Conservation (phyloP, 2,113 vertebrate species). For the Tychaedon coryphoeus region DNA sequence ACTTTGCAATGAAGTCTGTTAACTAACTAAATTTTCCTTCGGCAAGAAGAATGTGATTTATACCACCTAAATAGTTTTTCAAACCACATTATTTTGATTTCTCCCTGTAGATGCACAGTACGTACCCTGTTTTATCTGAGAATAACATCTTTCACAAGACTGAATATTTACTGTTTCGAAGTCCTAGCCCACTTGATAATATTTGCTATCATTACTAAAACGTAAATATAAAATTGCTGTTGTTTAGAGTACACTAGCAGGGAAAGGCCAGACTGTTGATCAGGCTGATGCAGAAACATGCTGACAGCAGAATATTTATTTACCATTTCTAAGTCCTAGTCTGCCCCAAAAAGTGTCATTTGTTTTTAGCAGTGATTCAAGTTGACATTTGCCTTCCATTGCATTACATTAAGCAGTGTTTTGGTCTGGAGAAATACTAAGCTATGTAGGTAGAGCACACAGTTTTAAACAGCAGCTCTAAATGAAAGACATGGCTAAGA, state of each 20-base stretch:
- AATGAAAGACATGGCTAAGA: background rate
- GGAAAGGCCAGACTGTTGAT: background rate
- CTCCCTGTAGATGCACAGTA: background rate
- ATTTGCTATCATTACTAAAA: slow-evolving; percentile 30
- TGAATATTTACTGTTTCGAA: background rate
- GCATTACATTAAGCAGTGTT: background rate
- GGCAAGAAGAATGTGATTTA: background rate
- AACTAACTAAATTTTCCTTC: background rate
- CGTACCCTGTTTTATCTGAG: background rate
- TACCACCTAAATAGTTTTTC: background rate
- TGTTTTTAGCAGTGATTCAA: slow-evolving; percentile 10
- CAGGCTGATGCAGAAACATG: background rate
- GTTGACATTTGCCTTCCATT: background rate
- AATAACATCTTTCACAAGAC: background rate
- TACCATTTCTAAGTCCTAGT: background rate
- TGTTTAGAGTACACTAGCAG: background rate
- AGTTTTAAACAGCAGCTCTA: background rate
- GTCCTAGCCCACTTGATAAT: background rate
- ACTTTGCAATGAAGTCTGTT: background rate
- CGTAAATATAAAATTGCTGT: background rate
- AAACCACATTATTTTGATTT: background rate
- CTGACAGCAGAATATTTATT: slow-evolving; percentile 24
- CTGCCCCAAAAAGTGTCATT: background rate
- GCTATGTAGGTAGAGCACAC: background rate
- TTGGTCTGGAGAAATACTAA: background rate